Evolutionary conservation across 2,888 invertebrate species (phyloP).

Genomic region (Panopea generosa): DNA sequence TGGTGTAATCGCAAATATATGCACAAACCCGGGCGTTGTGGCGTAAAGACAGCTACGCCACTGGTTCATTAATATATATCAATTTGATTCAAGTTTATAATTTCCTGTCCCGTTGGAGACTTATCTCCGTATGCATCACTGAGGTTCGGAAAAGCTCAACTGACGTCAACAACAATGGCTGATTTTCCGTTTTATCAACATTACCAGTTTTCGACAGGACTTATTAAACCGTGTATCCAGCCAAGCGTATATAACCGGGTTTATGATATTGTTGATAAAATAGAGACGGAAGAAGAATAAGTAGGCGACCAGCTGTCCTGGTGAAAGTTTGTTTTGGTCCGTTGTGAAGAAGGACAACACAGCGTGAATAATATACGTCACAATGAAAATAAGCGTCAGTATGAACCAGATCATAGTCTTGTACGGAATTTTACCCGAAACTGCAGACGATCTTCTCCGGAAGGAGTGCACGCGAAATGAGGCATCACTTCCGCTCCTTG

Average conservation of each 20-base stretch:
- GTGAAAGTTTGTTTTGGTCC: slow-evolving; percentile 18
- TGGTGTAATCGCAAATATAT: too few relatives aligned
- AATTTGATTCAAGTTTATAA: too few relatives aligned
- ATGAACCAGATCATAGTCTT: slow-evolving; percentile 56
- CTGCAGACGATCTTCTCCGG: slow-evolving; percentile 2
- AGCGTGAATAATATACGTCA: slow-evolving; percentile 42
- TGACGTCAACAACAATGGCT: too few relatives aligned
- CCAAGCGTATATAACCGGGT: slow-evolving; percentile 38
- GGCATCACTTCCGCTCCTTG: too few relatives aligned
- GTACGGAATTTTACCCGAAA: slow-evolving; percentile 28
- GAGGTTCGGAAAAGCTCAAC: too few relatives aligned
- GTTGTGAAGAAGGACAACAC: slow-evolving; percentile 31
- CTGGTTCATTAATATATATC: too few relatives aligned
- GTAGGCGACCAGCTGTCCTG: slow-evolving; percentile 19
- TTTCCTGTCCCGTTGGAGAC: too few relatives aligned
- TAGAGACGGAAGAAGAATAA: slow-evolving; percentile 40
- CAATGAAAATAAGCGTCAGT: slow-evolving; percentile 39
- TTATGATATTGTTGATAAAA: slow-evolving; percentile 45
- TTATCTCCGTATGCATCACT: too few relatives aligned
- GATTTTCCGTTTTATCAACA: slow-evolving; percentile 2
- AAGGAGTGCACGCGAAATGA: too few relatives aligned
- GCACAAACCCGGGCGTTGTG: too few relatives aligned
- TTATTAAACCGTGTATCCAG: slow-evolving; percentile 31
- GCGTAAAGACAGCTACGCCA: too few relatives aligned
- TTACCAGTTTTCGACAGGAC: slow-evolving; percentile 18